Conservation (phyloP, 2,888 invertebrate genomes). For the Pheosia gnoma region DNA sequence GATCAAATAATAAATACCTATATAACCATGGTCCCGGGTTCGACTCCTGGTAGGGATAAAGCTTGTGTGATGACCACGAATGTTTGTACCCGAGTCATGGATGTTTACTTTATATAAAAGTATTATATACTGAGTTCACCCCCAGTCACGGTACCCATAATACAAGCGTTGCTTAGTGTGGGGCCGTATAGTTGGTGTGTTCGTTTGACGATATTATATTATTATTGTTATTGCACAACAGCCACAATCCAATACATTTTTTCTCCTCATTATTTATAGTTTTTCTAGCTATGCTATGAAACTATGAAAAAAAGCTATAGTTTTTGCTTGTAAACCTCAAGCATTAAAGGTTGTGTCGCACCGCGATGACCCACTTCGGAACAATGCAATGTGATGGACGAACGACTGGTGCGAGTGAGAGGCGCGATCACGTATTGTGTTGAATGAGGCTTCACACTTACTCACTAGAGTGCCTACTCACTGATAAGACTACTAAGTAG, state of each 20-base stretch:
- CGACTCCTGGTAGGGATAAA: too few relatives aligned
- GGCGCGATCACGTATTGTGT: background rate
- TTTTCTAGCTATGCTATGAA: background rate
- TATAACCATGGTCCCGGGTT: too few relatives aligned
- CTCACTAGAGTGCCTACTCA: background rate
- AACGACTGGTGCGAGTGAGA: background rate
- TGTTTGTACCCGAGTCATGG: too few relatives aligned
- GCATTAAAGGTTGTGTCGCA: conserved; percentile 4
- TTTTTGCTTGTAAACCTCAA: background rate
- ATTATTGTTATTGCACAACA: too few relatives aligned
- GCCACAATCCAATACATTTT: background rate
- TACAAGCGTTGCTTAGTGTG: too few relatives aligned
- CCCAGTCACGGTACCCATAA: too few relatives aligned
- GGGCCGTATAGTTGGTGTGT: too few relatives aligned
- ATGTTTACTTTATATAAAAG: too few relatives aligned
- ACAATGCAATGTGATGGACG: background rate
- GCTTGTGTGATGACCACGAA: too few relatives aligned
- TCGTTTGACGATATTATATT: too few relatives aligned
- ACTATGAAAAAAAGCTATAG: background rate
- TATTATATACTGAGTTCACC: too few relatives aligned
- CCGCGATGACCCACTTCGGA: background rate
- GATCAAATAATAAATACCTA: too few relatives aligned
- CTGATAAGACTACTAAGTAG: background rate
- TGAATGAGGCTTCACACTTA: background rate
- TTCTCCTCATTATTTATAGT: background rate